Evolutionary conservation across 2,888 invertebrate species (phyloP).

Genomic region (Torymus tubicola): DNA sequence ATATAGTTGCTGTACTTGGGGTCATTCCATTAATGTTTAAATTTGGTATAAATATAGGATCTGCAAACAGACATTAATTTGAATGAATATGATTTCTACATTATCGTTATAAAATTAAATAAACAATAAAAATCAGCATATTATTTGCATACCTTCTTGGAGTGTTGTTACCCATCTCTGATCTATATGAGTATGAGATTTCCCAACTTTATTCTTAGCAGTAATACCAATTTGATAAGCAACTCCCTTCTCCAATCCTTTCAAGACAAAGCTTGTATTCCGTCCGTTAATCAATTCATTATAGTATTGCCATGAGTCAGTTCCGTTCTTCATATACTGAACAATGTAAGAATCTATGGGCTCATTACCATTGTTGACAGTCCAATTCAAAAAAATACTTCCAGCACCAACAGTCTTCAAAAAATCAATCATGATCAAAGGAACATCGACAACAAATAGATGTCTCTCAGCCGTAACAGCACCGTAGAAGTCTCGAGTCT

Average conservation of each 20-base stretch:
- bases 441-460: constrained; percentile 83
- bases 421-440: constrained; percentile 84
- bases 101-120: neutral
- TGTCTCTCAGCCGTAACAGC: constrained; percentile 76
- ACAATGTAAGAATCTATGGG: constrained; percentile 80
- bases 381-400: constrained; percentile 90
- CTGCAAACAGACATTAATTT: constrained; percentile 70
- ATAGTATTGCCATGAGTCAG: constrained; percentile 80
- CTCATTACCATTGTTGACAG: constrained; percentile 86
- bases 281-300: constrained; percentile 80
- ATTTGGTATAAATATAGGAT: constrained; percentile 88
- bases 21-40: constrained; percentile 85
- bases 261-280: constrained; percentile 84
- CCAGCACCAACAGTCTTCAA: constrained; percentile 86
- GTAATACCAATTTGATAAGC: constrained; percentile 83
- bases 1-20: constrained; percentile 87
- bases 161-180: constrained; percentile 81
- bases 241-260: constrained; percentile 81
- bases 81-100: no score
- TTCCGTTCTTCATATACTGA: constrained; percentile 78
- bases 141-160: constrained; percentile 74
- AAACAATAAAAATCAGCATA: neutral
- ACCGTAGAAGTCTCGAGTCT: constrained; percentile 75
- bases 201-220: constrained; percentile 83
- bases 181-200: constrained; percentile 78